Percentiles rank a stretch among this genome's conserved stretches.
Evolutionary conservation across 2,113 vertebrate genomes (phyloP).

Genomic region (Gymnocephalus cernua): DNA sequence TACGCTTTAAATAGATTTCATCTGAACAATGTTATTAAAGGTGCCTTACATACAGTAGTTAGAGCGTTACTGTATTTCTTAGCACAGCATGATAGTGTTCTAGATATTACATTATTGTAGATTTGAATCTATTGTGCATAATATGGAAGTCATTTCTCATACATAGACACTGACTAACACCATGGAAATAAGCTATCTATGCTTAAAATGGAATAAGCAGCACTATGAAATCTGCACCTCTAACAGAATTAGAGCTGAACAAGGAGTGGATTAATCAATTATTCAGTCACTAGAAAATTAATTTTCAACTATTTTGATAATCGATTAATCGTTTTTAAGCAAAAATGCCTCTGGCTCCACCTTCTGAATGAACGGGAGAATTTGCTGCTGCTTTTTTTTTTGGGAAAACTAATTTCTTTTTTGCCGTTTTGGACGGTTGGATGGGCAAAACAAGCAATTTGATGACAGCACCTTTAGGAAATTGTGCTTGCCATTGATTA

Average conservation of each 20-base stretch:
- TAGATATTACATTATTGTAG: slow-evolving; percentile 3
- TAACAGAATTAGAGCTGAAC: background rate
- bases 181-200: background rate
- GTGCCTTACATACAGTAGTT: background rate
- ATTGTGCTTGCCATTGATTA: background rate
- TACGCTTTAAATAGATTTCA: background rate
- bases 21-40: background rate
- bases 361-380: background rate
- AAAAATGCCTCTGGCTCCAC: background rate
- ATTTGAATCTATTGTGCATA: slow-evolving; percentile 20
- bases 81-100: slow-evolving; percentile 8
- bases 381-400: background rate
- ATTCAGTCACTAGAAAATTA: background rate
- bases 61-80: slow-evolving; percentile 2
- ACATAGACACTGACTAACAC: background rate
- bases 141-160: slow-evolving; percentile 8
- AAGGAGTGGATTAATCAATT: background rate
- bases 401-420: background rate
- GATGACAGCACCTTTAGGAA: background rate
- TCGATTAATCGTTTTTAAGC: background rate
- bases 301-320: background rate
- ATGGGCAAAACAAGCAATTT: background rate
- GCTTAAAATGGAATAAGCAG: background rate
- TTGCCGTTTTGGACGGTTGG: background rate
- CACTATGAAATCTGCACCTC: background rate